Evolutionary conservation across 2,797 vertebrate genomes (phyloP), one percentile per base, ranked within the genome.

Genomic region (Mallotus villosus): DNA sequence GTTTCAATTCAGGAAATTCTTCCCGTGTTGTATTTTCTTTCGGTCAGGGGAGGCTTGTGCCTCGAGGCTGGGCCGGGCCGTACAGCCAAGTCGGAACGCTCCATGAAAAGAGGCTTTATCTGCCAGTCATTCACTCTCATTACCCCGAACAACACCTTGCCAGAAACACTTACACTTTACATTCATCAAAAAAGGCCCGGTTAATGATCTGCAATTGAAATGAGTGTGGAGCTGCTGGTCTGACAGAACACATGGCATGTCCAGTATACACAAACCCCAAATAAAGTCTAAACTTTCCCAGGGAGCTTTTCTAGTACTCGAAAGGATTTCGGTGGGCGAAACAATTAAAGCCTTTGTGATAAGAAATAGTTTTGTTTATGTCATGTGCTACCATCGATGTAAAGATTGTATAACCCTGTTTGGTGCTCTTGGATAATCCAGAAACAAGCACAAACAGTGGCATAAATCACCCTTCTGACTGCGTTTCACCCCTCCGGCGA

Each of bases 1-100:
- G 81, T 94, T 95, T 94, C 90, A 86, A 82, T 82, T 89, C 88
- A 93, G 93, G 91, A 94, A 94, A 92, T 91, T 90, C 87, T 90
- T 91, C 86, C 71, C 74, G 81, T 86, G 81, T 68, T 82, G 74
- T 75, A 82, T 75, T 90, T 88, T 89, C 81, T 83, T 82, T 86
- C 77, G 87, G 82, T 71, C 84, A 83, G 77, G 78, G 85, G 78
- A 87, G 46, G 49, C 14, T 27, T 67, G n/a, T 22, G 59, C 58
- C 66, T 74, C n/a, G 14, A 9, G n/a, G 68, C 59, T 70, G 74
- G 55, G 51, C 51, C 32, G 80, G 74, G 64, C 0, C 72, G 73
- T 69, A 74, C 53, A 64, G 27, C 69, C 71, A 78, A 82, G 80
- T 77, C 59, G 51, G 68, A 80, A 69, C 41, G 8, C 12, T 69